A percentile compares a stretch with the other conserved stretches of the same genome.
Conservation (phyloP, 2,888 invertebrate species). For the Cephus sareptanus region DNA sequence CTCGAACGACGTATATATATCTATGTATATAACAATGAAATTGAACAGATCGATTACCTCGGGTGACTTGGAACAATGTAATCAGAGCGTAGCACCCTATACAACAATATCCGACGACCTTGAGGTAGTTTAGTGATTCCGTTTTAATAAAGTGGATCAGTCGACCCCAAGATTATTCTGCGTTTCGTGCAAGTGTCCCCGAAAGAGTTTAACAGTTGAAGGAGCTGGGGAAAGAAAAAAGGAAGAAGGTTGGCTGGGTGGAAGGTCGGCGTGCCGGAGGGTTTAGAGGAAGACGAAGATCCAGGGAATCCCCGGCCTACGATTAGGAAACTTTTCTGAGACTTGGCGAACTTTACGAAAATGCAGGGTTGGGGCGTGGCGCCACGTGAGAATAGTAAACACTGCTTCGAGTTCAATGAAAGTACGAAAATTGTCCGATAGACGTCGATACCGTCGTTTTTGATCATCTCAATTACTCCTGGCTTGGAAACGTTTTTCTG, state of each 20-base stretch:
- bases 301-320: constrained; percentile 42
- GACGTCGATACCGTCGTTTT: background rate
- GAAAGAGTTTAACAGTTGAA: constrained; percentile 27
- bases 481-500: background rate
- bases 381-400: constrained; percentile 51
- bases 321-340: constrained; percentile 51
- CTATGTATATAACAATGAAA: background rate
- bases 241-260: constrained; percentile 10
- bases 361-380: constrained; percentile 29
- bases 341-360: constrained; percentile 38
- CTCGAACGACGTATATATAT: background rate
- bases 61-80: background rate
- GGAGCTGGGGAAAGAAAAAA: constrained; percentile 7
- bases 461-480: background rate
- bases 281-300: background rate
- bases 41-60: background rate
- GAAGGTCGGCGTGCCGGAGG: constrained; percentile 8
- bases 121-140: background rate
- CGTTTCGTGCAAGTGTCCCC: constrained; percentile 18
- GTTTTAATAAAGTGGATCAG: background rate
- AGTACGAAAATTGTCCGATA: background rate
- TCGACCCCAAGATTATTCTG: background rate
- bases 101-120: background rate
- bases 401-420: constrained; percentile 21
- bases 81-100: background rate